phyloP scores from a whole-genome alignment of 35 echinoderm and acorn worm species.

The Eucidaris tribuloides region DNA sequence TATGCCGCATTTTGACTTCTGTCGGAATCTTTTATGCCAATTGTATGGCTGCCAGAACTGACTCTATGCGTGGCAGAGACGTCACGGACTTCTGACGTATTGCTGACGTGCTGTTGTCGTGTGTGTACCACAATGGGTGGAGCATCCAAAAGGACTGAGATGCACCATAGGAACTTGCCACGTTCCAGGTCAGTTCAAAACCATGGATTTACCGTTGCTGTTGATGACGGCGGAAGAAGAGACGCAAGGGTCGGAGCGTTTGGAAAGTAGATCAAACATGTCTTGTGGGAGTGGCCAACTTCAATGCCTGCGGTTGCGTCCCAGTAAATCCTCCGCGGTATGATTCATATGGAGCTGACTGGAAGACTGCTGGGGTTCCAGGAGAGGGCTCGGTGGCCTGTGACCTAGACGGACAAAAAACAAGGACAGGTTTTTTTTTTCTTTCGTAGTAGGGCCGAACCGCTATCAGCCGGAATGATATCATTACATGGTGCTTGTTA shows the following conservation, averaged over 20 bases:
- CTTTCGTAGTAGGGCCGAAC: too few species aligned
- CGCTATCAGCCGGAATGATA: too few species aligned
- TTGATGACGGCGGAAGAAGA: constrained; percentile 44
- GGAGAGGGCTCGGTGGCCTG: background rate
- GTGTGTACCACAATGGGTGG: constrained; percentile 5
- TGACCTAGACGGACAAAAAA: background rate
- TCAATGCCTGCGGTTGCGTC: background rate
- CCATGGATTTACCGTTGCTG: constrained; percentile 35
- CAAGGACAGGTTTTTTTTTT: too few species aligned
- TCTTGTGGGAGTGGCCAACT: background rate
- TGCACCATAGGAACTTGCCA: constrained; percentile 30
- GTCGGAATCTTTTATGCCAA: background rate
- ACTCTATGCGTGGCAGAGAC: background rate
- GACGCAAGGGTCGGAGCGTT: constrained; percentile 4
- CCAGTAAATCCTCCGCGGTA: background rate
- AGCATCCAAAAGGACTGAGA: background rate
- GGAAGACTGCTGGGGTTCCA: background rate
- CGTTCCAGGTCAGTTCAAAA: constrained; percentile 34
- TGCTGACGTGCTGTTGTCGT: constrained; percentile 1
- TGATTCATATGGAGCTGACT: background rate
- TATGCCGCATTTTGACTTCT: constrained; percentile 10
- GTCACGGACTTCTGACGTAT: constrained; percentile 42
- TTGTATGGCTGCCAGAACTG: background rate
- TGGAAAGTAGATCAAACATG: constrained; percentile 58
- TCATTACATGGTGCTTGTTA: too few species aligned